phyloP scores from a whole-genome alignment of 1,140 invertebrate genomes.

The Drosophila mojavensis region DNA sequence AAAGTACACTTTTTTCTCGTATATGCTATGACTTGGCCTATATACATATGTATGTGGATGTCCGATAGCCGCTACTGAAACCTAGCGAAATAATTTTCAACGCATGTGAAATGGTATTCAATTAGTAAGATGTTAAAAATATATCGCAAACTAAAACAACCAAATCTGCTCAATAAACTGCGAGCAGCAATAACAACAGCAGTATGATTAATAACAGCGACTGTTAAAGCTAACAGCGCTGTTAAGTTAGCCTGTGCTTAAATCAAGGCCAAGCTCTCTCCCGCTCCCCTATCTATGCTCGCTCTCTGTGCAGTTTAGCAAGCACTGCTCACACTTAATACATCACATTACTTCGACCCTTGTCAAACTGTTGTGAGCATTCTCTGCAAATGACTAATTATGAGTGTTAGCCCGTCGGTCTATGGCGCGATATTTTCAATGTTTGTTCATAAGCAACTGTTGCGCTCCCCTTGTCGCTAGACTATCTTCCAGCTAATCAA shows the following conservation, averaged over 20 bases:
- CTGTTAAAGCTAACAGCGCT: slow-evolving; percentile 39
- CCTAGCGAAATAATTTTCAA: slow-evolving; percentile 48
- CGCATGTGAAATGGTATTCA: slow-evolving; percentile 51
- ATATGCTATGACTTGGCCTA: slow-evolving; percentile 28
- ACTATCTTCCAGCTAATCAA: slow-evolving; percentile 43
- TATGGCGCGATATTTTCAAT: slow-evolving; percentile 57
- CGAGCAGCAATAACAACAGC: background rate
- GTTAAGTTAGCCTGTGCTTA: slow-evolving; percentile 1
- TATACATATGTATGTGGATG: background rate
- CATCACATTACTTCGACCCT: background rate
- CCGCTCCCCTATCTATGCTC: slow-evolving; percentile 11
- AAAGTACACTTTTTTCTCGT: slow-evolving; percentile 44
- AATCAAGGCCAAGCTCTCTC: slow-evolving; percentile 49
- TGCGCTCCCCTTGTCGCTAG: slow-evolving; percentile 30
- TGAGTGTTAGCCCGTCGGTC: slow-evolving; percentile 23
- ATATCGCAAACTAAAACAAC: slow-evolving; percentile 23
- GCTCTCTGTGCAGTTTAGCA: slow-evolving; percentile 14
- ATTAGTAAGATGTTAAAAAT: slow-evolving; percentile 73
- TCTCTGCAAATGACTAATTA: slow-evolving; percentile 54
- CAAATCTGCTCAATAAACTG: slow-evolving; percentile 5
- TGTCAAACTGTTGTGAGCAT: slow-evolving; percentile 30
- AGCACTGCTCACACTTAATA: slow-evolving; percentile 12
- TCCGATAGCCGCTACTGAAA: slow-evolving; percentile 9
- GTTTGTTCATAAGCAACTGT: background rate
- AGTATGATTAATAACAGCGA: background rate